Evolutionary conservation across 2,113 vertebrate species (phyloP).

Genomic region (Ivindomyrus marchei): DNA sequence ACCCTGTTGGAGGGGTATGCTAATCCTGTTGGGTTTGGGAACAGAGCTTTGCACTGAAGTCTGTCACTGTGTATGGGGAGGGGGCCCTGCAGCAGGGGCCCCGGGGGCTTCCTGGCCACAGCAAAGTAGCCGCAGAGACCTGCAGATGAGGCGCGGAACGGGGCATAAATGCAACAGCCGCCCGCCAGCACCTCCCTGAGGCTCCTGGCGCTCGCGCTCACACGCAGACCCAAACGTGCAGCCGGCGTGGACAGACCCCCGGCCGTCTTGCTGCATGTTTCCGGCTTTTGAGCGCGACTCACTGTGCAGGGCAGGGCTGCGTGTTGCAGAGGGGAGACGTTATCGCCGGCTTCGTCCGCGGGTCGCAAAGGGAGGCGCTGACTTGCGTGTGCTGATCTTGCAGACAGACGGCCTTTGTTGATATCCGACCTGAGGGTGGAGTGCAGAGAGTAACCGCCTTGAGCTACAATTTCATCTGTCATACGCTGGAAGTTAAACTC

Average conservation of each 20-base stretch:
- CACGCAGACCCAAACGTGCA: neutral
- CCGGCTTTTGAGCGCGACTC: conserved; percentile 48
- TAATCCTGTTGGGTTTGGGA: conserved; percentile 38
- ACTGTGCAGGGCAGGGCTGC: conserved; percentile 87
- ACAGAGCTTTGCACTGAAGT: conserved; percentile 10
- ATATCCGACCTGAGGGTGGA: conserved; percentile 70
- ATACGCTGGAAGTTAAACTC: neutral
- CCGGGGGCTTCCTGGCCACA: conserved; percentile 41
- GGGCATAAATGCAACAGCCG: conserved; percentile 29
- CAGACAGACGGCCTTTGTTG: conserved; percentile 80
- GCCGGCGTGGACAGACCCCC: neutral
- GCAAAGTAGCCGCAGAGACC: conserved; percentile 42
- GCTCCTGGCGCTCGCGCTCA: neutral
- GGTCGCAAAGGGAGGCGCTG: conserved; percentile 77
- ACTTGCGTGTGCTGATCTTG: conserved; percentile 77
- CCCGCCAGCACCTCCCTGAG: neutral
- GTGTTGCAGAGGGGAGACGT: conserved; percentile 81
- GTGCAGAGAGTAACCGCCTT: neutral
- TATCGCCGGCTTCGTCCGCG: conserved; percentile 62
- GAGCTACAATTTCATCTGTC: neutral
- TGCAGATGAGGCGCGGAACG: conserved; percentile 27
- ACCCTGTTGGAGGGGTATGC: conserved; percentile 30
- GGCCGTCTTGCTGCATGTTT: neutral
- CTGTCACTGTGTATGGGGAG: neutral
- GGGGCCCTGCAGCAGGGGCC: neutral